These are phyloP conservation scores for Microctonus hyperodae DNA, from an alignment of 2,888 invertebrate species.

Conservation along the genomic window DNA sequence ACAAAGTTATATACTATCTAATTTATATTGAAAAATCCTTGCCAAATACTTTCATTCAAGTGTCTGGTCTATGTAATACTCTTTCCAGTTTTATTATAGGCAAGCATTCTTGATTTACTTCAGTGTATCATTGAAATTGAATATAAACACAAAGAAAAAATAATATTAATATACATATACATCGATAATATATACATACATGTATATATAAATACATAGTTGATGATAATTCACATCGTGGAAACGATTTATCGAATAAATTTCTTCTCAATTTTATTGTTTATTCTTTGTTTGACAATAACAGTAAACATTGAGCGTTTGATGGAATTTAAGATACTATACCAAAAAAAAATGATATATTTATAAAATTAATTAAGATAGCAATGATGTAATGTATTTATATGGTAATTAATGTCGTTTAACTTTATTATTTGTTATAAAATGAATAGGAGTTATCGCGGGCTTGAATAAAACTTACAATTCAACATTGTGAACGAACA, in stretches of 20 bases:
- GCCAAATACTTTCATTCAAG: not conserved
- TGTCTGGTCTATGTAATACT: not conserved
- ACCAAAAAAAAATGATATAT: no score
- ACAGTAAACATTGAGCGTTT: no score
- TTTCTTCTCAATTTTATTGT: no score
- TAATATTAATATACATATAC: not conserved
- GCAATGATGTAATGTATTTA: not conserved
- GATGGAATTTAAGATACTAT: no score
- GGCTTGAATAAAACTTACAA: not conserved
- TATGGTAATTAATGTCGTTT: not conserved
- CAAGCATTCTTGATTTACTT: not conserved
- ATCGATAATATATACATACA: not conserved
- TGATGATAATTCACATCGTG: not conserved
- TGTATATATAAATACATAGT: not conserved
- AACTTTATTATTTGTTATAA: not conserved
- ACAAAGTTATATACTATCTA: not conserved
- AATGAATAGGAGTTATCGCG: not conserved
- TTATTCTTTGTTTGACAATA: no score
- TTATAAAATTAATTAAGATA: not conserved
- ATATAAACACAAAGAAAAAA: not conserved
- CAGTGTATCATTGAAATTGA: not conserved
- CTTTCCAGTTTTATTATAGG: not conserved
- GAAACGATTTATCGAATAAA: no score
- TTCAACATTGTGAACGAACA: constrained; percentile 4
- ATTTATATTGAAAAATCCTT: not conserved